Evolutionary conservation across 2,113 vertebrate genomes (phyloP).

Genomic region (Orycteropus afer): DNA sequence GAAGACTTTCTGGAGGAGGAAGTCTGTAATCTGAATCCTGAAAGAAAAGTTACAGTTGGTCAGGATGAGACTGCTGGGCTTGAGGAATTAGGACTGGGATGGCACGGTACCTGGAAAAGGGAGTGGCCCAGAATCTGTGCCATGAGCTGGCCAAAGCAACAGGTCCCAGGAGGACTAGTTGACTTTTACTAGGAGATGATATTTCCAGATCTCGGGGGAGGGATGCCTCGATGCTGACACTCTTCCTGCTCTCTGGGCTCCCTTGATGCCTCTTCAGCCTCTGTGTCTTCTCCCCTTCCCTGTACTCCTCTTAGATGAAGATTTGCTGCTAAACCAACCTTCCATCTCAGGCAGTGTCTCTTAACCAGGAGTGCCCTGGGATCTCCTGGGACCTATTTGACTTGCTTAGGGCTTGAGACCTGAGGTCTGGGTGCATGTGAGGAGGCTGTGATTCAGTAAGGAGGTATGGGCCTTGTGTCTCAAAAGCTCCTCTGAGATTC

Average conservation of each 20-base stretch:
- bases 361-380: background rate
- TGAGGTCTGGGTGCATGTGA: background rate
- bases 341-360: background rate
- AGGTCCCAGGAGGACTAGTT: background rate
- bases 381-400: background rate
- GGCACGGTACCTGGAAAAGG: background rate
- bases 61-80: background rate
- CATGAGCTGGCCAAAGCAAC: background rate
- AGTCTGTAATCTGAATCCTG: background rate
- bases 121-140: background rate
- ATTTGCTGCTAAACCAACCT: background rate
- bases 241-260: background rate
- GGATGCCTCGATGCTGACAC: background rate
- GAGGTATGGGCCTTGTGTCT: background rate
- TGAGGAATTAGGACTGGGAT: background rate
- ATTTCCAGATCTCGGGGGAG: background rate
- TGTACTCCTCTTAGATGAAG: background rate
- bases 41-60: background rate
- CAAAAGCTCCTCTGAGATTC: background rate
- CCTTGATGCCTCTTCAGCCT: background rate
- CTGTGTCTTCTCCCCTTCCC: background rate
- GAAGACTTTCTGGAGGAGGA: slow-evolving; percentile 30
- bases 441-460: background rate
- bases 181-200: background rate
- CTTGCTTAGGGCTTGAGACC: background rate